Evolutionary conservation across 2,797 vertebrate species (phyloP), one percentile per base, ranked within the genome.

Genomic region (Sternotherus odoratus): DNA sequence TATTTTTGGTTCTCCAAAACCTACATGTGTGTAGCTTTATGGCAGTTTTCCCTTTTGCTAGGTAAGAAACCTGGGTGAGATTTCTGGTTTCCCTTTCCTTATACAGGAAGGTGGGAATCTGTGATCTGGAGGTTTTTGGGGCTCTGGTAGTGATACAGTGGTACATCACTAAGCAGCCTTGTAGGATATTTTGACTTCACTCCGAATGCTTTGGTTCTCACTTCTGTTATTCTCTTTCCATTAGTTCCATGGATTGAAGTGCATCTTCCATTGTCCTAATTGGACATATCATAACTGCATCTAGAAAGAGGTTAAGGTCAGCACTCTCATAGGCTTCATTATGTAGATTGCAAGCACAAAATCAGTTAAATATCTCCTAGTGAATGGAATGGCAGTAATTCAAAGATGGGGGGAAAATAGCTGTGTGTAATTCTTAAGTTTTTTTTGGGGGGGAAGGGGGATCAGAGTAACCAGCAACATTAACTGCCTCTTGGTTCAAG

Each of bases 221-320:
- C 77, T 86, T 79, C 72, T 80, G 8, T 80, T 96, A 19, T 46
- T 81, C 72, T 91, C 33, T 4, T 36, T 36, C 4, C 79, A 87
- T 21, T 51, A 75, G 93, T 82, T 92, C 82, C 9, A 93, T 86
- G 88, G 86, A 93, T 89, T 94, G 83, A 93, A 97, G 95, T 97
- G 95, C 95, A 95, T 95, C 94, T 96, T 95, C 96, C 95, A 19
- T 95, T 96, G 96, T 96, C 95, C 89, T 94, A 87, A 43, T 90
- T 94, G 94, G 92, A 79, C 87, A 90, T 92, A 78, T 95, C 82
- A 28, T 79, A 85, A 95, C 77, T 75, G 7, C 72, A 36, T 43
- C 53, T 24, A 30, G 83, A 54, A 26, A 53, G 26, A 79, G 56
- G 74, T 81, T 89, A 91, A 33, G 36, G 48, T 87, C 94, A n/a